Conservation (phyloP, 2,888 invertebrate species). For the Litoditis marina region DNA sequence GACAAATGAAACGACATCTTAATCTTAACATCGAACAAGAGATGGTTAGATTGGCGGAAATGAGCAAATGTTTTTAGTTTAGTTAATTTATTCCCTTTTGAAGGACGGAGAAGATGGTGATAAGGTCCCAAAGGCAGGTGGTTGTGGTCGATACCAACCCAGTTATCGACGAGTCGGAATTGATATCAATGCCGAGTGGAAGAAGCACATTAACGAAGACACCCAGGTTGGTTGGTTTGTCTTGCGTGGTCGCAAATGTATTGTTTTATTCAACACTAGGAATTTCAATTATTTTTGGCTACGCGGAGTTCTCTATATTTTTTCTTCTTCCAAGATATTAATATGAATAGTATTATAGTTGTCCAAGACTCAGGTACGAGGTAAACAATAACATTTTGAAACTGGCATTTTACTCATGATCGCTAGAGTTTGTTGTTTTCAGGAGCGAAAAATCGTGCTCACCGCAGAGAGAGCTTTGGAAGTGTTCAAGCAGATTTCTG, state of each 20-base stretch:
- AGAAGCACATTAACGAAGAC: slow-evolving; percentile 88
- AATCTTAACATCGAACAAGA: slow-evolving; percentile 22
- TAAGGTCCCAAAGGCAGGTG: slow-evolving; percentile 77
- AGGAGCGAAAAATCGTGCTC: slow-evolving; percentile 84
- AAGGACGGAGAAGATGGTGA: slow-evolving; percentile 41
- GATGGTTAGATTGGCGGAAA: slow-evolving; percentile 5
- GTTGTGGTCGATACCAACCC: slow-evolving; percentile 97
- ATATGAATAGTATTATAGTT: no score
- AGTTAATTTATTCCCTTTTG: not conserved
- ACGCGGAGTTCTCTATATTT: no score
- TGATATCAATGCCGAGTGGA: slow-evolving; percentile 96
- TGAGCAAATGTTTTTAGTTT: not conserved
- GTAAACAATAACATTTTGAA: no score
- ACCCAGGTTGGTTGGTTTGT: slow-evolving; percentile 70
- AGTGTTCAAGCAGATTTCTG: slow-evolving; percentile 85
- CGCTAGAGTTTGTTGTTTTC: no score
- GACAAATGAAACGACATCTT: no score
- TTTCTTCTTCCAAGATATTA: no score
- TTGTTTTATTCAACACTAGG: no score
- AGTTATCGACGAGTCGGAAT: slow-evolving; percentile 83
- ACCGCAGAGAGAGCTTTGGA: slow-evolving; percentile 95
- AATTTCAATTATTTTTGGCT: no score
- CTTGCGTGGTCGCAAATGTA: not conserved
- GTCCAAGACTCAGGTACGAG: no score
- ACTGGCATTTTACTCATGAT: no score